These are phyloP conservation scores for Apis laboriosa DNA, from an alignment of 1,140 invertebrate species.

Conservation along the genomic window DNA sequence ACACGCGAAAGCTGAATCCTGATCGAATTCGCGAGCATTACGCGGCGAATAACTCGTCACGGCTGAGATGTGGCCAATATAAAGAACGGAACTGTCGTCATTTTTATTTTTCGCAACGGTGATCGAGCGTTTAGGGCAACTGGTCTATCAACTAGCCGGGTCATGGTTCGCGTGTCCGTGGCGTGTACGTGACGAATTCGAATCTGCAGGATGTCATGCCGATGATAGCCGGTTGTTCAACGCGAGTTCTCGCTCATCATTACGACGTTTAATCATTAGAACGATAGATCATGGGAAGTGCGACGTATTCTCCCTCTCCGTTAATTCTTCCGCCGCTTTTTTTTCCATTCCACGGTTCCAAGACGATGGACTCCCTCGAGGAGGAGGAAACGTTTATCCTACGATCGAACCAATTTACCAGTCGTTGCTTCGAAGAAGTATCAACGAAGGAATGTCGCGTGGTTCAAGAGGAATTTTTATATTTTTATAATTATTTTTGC, in stretches of 20 bases:
- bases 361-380: not conserved
- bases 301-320: conserved; percentile 43
- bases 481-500: too few species aligned
- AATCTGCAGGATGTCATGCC: conserved; percentile 68
- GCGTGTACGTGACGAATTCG: conserved; percentile 31
- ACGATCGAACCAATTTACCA: not conserved
- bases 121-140: not conserved
- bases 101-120: conserved; percentile 49
- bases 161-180: conserved; percentile 58
- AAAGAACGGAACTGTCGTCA: conserved; percentile 31
- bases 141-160: conserved; percentile 17
- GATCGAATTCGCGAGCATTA: not conserved
- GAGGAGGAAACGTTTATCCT: conserved; percentile 20
- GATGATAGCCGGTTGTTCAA: conserved; percentile 67
- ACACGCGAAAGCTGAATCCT: not conserved
- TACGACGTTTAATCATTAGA: conserved; percentile 69
- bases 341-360: not conserved
- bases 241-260: conserved; percentile 61
- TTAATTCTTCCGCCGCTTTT: conserved; percentile 24
- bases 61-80: not conserved
- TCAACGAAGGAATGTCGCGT: too few species aligned
- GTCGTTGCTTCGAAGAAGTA: not conserved
- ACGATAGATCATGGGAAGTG: conserved; percentile 55
- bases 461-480: not conserved
- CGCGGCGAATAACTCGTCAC: conserved; percentile 13